Conservation (phyloP, 53 echinoderm and acorn worm genomes). For the Echinometra lucunter region DNA sequence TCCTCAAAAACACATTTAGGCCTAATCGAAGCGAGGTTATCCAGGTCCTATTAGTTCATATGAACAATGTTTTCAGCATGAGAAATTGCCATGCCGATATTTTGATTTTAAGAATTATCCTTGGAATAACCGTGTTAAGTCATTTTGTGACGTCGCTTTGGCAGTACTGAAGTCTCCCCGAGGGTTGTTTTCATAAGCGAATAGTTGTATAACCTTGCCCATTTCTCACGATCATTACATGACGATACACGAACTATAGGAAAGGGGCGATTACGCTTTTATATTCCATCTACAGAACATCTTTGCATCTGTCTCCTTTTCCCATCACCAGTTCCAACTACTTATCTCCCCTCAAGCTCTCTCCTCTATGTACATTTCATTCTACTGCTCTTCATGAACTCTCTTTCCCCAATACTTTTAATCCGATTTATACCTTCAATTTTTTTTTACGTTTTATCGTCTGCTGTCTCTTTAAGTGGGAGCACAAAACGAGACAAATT, state of each 20-base stretch:
- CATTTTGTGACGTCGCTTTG: background rate
- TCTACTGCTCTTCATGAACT: too few relatives aligned
- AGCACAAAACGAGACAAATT: too few relatives aligned
- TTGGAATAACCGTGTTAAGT: background rate
- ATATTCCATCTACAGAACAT: background rate
- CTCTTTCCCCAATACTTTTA: too few relatives aligned
- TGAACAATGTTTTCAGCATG: background rate
- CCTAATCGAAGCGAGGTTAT: background rate
- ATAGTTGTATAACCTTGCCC: background rate
- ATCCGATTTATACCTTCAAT: too few relatives aligned
- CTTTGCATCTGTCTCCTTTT: background rate
- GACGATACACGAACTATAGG: background rate
- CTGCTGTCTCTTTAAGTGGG: too few relatives aligned
- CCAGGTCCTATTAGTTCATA: background rate
- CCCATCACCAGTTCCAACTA: background rate
- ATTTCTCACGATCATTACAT: too few relatives aligned
- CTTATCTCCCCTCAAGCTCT: too few relatives aligned
- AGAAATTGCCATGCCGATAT: background rate
- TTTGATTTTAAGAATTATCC: background rate
- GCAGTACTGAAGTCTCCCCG: background rate
- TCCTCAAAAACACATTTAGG: too few relatives aligned
- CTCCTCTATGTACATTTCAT: too few relatives aligned
- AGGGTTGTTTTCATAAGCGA: background rate
- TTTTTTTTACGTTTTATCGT: too few relatives aligned
- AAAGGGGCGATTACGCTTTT: background rate